Conservation (phyloP, 2,888 invertebrate genomes). For the Rhagium mordax region DNA sequence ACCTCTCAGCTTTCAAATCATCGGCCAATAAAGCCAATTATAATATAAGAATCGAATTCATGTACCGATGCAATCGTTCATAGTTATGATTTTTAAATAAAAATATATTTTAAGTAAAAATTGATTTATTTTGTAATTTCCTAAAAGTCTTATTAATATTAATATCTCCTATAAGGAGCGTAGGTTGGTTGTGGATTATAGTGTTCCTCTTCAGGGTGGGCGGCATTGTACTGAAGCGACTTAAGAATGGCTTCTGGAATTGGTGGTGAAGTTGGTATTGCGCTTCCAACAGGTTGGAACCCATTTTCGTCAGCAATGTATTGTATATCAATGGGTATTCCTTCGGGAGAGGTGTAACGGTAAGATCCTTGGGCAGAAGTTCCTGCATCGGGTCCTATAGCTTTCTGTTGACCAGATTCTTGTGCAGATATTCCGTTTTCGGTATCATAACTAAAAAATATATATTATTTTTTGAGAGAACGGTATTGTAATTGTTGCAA, state of each 20-base stretch:
- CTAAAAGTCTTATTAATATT: neutral
- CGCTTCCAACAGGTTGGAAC: constrained; percentile 59
- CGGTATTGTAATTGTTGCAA: too few relatives aligned
- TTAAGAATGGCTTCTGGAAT: constrained; percentile 79
- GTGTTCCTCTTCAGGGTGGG: constrained; percentile 36
- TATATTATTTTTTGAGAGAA: too few relatives aligned
- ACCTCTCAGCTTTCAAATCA: too few relatives aligned
- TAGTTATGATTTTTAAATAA: neutral
- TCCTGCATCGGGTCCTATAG: constrained; percentile 25
- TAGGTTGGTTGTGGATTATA: neutral
- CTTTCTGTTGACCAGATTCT: constrained; percentile 3
- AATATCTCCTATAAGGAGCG: neutral
- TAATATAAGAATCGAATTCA: too few relatives aligned
- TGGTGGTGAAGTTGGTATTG: constrained; percentile 74
- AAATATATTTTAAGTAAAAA: neutral
- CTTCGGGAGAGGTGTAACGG: constrained; percentile 53
- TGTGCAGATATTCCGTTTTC: constrained; percentile 21
- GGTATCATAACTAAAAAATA: constrained; percentile 63
- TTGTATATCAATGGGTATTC: constrained; percentile 50
- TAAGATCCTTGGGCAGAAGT: constrained; percentile 67
- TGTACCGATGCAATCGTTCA: too few relatives aligned
- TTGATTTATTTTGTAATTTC: neutral
- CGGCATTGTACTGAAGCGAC: constrained; percentile 72
- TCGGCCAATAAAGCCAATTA: too few relatives aligned
- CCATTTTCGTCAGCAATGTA: constrained; percentile 63